A percentile compares a stretch with the other conserved stretches of the same genome.
These are phyloP conservation scores for Eucera pruinosa DNA, from an alignment of 2,888 invertebrate genomes.

Conservation along the genomic window DNA sequence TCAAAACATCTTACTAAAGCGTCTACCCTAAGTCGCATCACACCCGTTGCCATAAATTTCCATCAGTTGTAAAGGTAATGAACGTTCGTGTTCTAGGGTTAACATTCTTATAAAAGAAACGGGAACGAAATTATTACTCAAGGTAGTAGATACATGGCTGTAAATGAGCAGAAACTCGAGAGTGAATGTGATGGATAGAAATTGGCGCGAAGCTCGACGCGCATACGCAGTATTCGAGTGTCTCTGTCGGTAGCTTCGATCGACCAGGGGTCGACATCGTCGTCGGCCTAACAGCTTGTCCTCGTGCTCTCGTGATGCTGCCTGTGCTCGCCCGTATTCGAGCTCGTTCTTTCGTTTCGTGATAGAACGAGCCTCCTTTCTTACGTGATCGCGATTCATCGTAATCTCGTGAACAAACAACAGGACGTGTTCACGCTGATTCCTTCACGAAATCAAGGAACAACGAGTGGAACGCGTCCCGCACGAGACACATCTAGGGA, in stretches of 20 bases:
- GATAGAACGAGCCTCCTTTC: slow-evolving; percentile 44
- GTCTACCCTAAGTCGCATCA: too few species aligned
- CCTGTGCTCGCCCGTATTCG: slow-evolving; percentile 21
- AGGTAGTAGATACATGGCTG: too few species aligned
- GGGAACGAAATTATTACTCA: too few species aligned
- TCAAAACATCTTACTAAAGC: too few species aligned
- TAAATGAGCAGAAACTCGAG: neutral
- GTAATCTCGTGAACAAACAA: neutral
- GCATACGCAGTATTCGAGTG: slow-evolving; percentile 63
- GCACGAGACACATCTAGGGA: slow-evolving; percentile 12
- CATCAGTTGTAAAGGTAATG: too few species aligned
- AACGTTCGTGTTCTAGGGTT: too few species aligned
- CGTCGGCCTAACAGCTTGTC: slow-evolving; percentile 49
- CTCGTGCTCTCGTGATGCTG: slow-evolving; percentile 66
- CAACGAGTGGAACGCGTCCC: neutral
- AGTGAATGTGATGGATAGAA: slow-evolving; percentile 46
- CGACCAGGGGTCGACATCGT: slow-evolving; percentile 65
- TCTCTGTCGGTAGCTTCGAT: slow-evolving; percentile 69
- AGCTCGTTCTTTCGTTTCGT: slow-evolving; percentile 44
- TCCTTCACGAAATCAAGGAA: neutral
- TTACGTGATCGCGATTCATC: neutral
- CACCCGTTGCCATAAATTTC: too few species aligned
- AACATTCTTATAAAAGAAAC: too few species aligned
- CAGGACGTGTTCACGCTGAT: neutral
- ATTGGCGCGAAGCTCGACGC: slow-evolving; percentile 64